A percentile compares a stretch with the other conserved stretches of the same genome.
These are phyloP conservation scores for Anas platyrhynchos DNA, from an alignment of 2,113 vertebrate genomes.

Conservation along the genomic window DNA sequence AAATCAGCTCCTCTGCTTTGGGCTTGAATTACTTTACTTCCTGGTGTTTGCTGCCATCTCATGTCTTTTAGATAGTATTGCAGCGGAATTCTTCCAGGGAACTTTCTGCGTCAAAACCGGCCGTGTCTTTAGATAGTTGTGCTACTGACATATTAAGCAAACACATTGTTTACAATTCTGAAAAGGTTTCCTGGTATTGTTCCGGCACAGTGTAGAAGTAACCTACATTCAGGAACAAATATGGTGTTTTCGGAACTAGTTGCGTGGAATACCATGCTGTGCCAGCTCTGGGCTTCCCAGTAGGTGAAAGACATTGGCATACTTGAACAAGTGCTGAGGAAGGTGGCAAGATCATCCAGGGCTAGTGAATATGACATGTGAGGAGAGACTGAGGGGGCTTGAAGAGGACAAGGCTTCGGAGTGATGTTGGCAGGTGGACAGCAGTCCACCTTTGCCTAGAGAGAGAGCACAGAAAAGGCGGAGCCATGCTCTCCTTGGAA, in stretches of 20 bases:
- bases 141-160: background rate
- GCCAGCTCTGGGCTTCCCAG: background rate
- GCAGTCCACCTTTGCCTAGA: background rate
- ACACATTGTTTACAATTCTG: background rate
- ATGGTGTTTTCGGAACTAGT: background rate
- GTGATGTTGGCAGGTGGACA: background rate
- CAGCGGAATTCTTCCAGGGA: background rate
- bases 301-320: background rate
- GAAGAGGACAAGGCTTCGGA: background rate
- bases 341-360: background rate
- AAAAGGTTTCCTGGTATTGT: background rate
- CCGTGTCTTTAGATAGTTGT: background rate
- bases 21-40: fast-evolving
- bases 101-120: background rate
- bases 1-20: background rate
- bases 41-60: conserved; percentile 21
- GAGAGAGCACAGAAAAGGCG: background rate
- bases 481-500: background rate
- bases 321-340: background rate
- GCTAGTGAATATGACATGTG: background rate
- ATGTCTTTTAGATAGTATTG: background rate
- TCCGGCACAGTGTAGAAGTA: background rate
- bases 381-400: background rate
- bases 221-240: background rate
- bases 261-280: background rate